Conservation (phyloP, 2,888 invertebrate species). For the Drosophila trichaetosa region DNA sequence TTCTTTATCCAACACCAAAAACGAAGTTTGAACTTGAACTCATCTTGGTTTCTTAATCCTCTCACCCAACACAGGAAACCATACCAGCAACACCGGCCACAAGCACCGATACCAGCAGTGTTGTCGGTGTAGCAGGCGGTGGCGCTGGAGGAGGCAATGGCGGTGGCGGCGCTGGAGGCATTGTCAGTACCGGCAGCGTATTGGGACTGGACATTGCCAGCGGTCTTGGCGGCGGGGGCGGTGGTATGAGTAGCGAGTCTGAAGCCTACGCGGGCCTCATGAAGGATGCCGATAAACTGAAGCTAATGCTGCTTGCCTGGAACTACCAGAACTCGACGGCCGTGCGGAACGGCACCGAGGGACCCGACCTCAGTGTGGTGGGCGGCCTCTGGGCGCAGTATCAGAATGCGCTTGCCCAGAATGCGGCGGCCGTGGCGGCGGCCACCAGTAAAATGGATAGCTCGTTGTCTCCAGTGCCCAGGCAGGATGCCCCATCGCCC, state of each 20-base stretch:
- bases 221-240: slow-evolving; percentile 54
- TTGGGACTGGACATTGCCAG: slow-evolving; percentile 61
- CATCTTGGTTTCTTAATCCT: slow-evolving; percentile 20
- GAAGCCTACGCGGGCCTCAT: slow-evolving; percentile 85
- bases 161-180: slow-evolving; percentile 29
- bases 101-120: slow-evolving; percentile 73
- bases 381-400: slow-evolving; percentile 95
- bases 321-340: slow-evolving; percentile 93
- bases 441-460: slow-evolving; percentile 80
- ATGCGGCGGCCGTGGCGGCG: slow-evolving; percentile 86
- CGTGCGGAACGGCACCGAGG: slow-evolving; percentile 87
- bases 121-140: slow-evolving; percentile 62
- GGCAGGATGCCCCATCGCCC: slow-evolving; percentile 87
- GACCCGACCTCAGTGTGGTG: slow-evolving; percentile 86
- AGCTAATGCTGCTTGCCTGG: slow-evolving; percentile 95
- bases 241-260: slow-evolving; percentile 68
- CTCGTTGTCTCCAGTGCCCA: slow-evolving; percentile 85
- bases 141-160: slow-evolving; percentile 50
- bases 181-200: slow-evolving; percentile 37
- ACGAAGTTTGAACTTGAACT: slow-evolving; percentile 24
- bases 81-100: slow-evolving; percentile 81
- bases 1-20: neutral
- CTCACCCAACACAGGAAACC: slow-evolving; percentile 74
- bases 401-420: slow-evolving; percentile 91
- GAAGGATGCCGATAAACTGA: slow-evolving; percentile 95